phyloP scores from a whole-genome alignment of 2,113 vertebrate genomes.

The Osmerus mordax region DNA sequence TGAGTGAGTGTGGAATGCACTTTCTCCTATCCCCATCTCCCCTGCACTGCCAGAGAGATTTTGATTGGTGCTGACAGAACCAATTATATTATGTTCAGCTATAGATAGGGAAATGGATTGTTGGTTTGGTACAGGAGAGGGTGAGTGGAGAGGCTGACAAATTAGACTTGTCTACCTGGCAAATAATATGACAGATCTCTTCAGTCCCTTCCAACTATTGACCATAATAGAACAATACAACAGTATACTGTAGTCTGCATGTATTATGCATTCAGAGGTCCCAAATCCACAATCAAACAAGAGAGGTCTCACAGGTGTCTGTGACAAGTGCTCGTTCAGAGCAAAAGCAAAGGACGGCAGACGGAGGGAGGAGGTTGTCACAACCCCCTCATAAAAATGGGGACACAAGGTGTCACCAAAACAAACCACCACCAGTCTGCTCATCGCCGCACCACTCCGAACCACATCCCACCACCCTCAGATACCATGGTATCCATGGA shows the following conservation, averaged over 20 bases:
- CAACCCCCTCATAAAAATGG: not conserved
- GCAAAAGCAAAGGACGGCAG: not conserved
- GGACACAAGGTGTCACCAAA: too few species aligned
- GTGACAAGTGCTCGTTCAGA: not conserved
- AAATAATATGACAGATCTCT: slow-evolving; percentile 26
- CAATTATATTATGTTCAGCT: slow-evolving; percentile 66
- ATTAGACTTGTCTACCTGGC: slow-evolving; percentile 1
- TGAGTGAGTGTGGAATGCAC: slow-evolving; percentile 41
- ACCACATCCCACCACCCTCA: too few species aligned
- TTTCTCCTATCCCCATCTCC: slow-evolving; percentile 52
- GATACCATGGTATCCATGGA: too few species aligned
- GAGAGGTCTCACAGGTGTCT: not conserved
- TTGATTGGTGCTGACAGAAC: slow-evolving; percentile 72
- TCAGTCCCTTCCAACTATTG: slow-evolving; percentile 3
- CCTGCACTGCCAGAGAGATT: slow-evolving; percentile 56
- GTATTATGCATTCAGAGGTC: not conserved
- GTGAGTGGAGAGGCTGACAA: slow-evolving; percentile 22
- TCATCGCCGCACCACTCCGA: not conserved
- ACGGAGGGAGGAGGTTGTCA: not conserved
- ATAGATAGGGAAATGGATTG: slow-evolving; percentile 63
- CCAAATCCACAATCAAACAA: too few species aligned
- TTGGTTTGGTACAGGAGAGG: slow-evolving; percentile 37
- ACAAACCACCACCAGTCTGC: too few species aligned
- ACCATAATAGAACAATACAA: not conserved
- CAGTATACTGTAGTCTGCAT: not conserved